Base-by-base conservation (phyloP, 2,888 invertebrate genomes). In the Rhagonycha lutea region DNA sequence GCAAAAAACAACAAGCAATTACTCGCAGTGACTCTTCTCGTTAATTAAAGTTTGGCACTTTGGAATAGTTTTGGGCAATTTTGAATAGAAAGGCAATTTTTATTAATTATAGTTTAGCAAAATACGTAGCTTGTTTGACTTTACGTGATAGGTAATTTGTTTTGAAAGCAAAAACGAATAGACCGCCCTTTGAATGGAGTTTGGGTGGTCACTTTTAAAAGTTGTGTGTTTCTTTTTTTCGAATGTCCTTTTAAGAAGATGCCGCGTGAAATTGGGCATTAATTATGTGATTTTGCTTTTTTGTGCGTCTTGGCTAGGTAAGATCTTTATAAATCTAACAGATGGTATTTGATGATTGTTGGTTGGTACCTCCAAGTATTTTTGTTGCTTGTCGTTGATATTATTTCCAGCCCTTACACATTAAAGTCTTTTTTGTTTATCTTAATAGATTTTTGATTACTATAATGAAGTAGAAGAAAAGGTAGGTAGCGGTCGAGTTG, bases 231-330 rank as follows among this genome's bases (percentile, higher is more conserved):
- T 74, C 73, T 79, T 72, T 73, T 73, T 76, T 68, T 70, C 68
- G 72, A 69, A 69, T 76, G 72, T 73, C 74, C 75, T 81, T 81
- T 82, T 81, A 82, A 79, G 81, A 81, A 81, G 82, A 81, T 81
- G 78, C 81, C 81, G 81, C 82, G 82, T 82, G 80, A 82, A 82
- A 82, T 82, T 82, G 81, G 80, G 79, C 81, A 81, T 82, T 82
- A 82, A 82, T 82, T 82, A 80, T 78, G 79, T 79, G 79, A 80
- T 79, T 79, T 78, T 78, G 73, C 69, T 78, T 76, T 75, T 76
- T 61, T 77, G 72, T 47, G 67, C 72, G 72, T 63, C 70, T 68
- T 68, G 26, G 29, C 71, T 68, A 62, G 72, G 63, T 71, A 63
- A 73, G 69, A 75, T 75, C 71, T 78, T 78, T 75, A 72, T 75